These are phyloP conservation scores for Drosophila sulfurigaster DNA, from an alignment of 1,140 invertebrate species.

Conservation along the genomic window DNA sequence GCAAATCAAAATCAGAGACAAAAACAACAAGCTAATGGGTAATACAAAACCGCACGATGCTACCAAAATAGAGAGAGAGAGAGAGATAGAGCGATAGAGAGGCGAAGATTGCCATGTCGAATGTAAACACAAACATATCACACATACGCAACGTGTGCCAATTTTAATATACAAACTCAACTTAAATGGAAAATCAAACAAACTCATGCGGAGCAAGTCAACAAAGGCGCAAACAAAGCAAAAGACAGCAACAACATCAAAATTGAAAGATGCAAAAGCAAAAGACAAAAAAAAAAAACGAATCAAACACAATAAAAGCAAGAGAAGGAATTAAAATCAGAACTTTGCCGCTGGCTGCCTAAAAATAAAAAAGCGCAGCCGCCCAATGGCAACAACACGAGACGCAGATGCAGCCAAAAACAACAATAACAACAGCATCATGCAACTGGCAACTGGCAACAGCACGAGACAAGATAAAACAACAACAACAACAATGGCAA, in stretches of 20 bases:
- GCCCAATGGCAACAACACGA: conserved; percentile 65
- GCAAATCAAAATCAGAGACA: conserved; percentile 51
- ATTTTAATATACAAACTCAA: conserved; percentile 79
- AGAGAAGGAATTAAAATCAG: conserved; percentile 60
- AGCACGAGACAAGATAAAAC: conserved; percentile 60
- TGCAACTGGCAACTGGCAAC: conserved; percentile 66
- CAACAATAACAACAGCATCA: conserved; percentile 15
- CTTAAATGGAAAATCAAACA: conserved; percentile 82
- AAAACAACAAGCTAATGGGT: conserved; percentile 56
- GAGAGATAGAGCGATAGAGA: conserved; percentile 7
- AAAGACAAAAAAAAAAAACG: conserved; percentile 13
- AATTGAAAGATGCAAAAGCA: conserved; percentile 56
- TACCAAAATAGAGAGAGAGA: conserved; percentile 45
- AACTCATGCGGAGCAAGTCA: conserved; percentile 59
- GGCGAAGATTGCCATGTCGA: conserved; percentile 23
- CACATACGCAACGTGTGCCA: conserved; percentile 79
- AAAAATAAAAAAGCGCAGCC: conserved; percentile 67
- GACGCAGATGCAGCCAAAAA: conserved; percentile 39
- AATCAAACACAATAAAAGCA: conserved; percentile 24
- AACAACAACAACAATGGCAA: conserved; percentile 42
- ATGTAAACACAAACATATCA: conserved; percentile 68
- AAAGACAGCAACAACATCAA: conserved; percentile 53
- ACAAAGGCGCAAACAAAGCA: conserved; percentile 41
- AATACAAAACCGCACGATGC: conserved; percentile 65
- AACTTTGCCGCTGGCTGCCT: conserved; percentile 65